Percentiles rank a stretch among this genome's conserved stretches.
Conservation (phyloP, 2,113 vertebrate genomes). For the Genyomyrus donnyi region DNA sequence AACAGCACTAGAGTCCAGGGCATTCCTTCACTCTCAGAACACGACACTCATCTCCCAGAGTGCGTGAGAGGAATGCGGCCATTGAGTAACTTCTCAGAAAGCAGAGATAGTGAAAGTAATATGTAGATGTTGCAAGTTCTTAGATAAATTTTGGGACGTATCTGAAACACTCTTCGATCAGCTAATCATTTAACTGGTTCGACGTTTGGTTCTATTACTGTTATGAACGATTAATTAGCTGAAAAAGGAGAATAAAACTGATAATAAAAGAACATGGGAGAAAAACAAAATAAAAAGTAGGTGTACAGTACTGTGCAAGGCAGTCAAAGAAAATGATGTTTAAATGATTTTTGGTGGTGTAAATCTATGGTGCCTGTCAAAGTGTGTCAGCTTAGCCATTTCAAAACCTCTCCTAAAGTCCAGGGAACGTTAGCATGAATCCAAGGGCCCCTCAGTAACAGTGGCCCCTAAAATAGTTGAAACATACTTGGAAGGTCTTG, state of each 20-base stretch:
- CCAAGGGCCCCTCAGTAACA: neutral
- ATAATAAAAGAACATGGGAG: neutral
- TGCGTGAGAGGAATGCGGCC: neutral
- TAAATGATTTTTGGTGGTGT: neutral
- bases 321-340: neutral
- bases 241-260: neutral
- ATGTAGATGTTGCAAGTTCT: neutral
- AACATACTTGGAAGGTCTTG: neutral
- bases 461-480: neutral
- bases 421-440: neutral
- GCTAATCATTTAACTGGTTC: neutral
- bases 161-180: neutral
- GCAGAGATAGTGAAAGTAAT: neutral
- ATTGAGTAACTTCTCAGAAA: slow-evolving; percentile 3
- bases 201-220: neutral
- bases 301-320: neutral
- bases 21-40: neutral
- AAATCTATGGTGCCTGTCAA: neutral
- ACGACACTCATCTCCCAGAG: slow-evolving; percentile 5
- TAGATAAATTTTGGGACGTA: neutral
- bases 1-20: neutral
- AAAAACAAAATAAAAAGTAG: neutral
- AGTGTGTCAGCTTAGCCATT: neutral
- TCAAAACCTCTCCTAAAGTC: neutral
- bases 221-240: neutral